A percentile compares a stretch with the other conserved stretches of the same genome.
phyloP scores from a whole-genome alignment of 2,113 vertebrate genomes.

The Alosa alosa region DNA sequence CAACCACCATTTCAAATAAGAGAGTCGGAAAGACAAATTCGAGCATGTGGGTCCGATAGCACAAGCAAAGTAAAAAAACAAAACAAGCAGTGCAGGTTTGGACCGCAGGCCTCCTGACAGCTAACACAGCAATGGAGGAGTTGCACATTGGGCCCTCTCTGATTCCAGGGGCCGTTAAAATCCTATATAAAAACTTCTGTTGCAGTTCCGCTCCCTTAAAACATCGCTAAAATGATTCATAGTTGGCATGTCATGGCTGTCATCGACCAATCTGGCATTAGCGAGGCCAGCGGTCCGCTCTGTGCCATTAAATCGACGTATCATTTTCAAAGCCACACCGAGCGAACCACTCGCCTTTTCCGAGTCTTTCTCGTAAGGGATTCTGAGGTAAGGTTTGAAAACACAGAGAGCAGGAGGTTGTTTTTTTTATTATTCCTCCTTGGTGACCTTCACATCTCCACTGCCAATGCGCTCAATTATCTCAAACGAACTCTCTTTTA shows the following conservation, averaged over 20 bases:
- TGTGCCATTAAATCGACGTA: slow-evolving; percentile 26
- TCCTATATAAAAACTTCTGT: slow-evolving; percentile 43
- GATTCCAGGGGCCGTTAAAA: slow-evolving; percentile 49
- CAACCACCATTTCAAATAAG: slow-evolving; percentile 3
- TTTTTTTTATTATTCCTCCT: background rate
- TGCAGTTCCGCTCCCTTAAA: slow-evolving; percentile 51
- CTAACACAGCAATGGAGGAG: slow-evolving; percentile 31
- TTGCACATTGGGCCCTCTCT: slow-evolving; percentile 36
- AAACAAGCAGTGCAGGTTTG: background rate
- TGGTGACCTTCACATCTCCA: background rate
- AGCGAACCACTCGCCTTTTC: background rate
- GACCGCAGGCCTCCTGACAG: slow-evolving; percentile 13
- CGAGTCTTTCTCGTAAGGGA: background rate
- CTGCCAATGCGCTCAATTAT: background rate
- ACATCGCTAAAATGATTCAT: slow-evolving; percentile 45
- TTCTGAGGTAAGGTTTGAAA: background rate
- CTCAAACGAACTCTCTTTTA: background rate
- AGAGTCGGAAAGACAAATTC: background rate
- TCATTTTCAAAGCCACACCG: slow-evolving; percentile 23
- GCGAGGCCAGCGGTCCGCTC: slow-evolving; percentile 22
- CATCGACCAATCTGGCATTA: slow-evolving; percentile 26
- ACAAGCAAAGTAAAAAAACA: background rate
- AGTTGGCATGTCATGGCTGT: slow-evolving; percentile 34
- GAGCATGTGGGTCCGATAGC: background rate
- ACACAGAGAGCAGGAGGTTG: background rate